These are phyloP conservation scores for Chelonoidis abingdonii DNA, from an alignment of 2,113 vertebrate genomes.

Conservation along the genomic window DNA sequence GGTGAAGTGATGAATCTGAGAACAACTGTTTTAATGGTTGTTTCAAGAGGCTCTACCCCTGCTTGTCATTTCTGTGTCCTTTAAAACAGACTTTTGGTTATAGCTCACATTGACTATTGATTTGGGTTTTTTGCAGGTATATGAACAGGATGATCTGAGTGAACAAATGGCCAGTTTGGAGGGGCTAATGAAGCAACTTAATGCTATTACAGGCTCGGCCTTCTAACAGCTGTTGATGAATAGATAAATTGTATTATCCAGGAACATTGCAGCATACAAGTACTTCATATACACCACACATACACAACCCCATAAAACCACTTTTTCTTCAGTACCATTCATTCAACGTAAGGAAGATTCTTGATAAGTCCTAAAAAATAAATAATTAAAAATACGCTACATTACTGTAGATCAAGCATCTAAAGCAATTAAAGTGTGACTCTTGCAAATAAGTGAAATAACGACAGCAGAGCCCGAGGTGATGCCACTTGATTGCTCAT, in stretches of 20 bases:
- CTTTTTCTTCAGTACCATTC: neutral
- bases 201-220: slow-evolving; percentile 96
- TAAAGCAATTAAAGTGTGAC: neutral
- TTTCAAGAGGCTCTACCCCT: neutral
- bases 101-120: neutral
- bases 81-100: neutral
- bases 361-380: slow-evolving; percentile 12
- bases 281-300: slow-evolving; percentile 61
- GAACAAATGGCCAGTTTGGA: slow-evolving; percentile 98
- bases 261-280: slow-evolving; percentile 72
- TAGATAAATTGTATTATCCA: slow-evolving; percentile 36
- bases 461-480: neutral
- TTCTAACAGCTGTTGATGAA: slow-evolving; percentile 81
- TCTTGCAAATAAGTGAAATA: neutral
- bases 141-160: slow-evolving; percentile 95
- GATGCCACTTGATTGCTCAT: slow-evolving; percentile 32
- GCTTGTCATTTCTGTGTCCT: neutral
- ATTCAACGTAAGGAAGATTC: neutral
- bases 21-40: neutral
- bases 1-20: neutral
- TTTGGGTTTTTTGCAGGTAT: slow-evolving; percentile 81
- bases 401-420: slow-evolving; percentile 17
- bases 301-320: slow-evolving; percentile 36
- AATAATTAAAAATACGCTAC: neutral
- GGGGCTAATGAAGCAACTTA: slow-evolving; percentile 97